Evolutionary conservation across 2,113 vertebrate species (phyloP).

Genomic region (Etheostoma cragini): DNA sequence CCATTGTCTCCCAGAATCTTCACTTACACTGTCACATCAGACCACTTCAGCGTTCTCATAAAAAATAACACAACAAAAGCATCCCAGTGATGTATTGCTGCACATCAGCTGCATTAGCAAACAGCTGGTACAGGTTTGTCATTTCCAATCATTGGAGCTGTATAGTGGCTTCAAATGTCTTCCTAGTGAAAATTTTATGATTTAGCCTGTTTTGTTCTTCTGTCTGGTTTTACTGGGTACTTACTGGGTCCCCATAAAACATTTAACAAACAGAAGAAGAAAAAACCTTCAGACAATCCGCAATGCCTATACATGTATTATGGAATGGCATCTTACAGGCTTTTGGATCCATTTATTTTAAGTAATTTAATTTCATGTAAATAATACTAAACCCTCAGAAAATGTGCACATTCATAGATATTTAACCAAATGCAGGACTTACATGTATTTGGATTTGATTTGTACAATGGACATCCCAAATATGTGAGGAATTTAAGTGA

Average conservation of each 20-base stretch:
- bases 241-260: conserved; percentile 12
- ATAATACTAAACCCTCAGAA: too few relatives aligned
- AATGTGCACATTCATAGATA: neutral
- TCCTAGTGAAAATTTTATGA: conserved; percentile 47
- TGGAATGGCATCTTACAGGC: conserved; percentile 8
- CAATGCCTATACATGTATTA: neutral
- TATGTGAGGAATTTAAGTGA: neutral
- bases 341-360: conserved; percentile 19
- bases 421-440: neutral
- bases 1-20: conserved; percentile 69
- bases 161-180: conserved; percentile 34
- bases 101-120: conserved; percentile 69
- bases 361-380: conserved; percentile 4
- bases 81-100: conserved; percentile 62
- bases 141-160: conserved; percentile 58
- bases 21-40: conserved; percentile 68
- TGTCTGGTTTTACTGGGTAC: conserved; percentile 30
- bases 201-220: conserved; percentile 37
- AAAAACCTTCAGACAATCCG: neutral
- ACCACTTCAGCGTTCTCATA: conserved; percentile 62
- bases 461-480: neutral
- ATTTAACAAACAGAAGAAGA: neutral
- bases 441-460: neutral
- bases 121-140: conserved; percentile 66
- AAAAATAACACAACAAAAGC: conserved; percentile 70